Evolutionary conservation across 2,797 vertebrate species (phyloP), one percentile per base, ranked within the genome.

Genomic region (Thamnophis elegans): DNA sequence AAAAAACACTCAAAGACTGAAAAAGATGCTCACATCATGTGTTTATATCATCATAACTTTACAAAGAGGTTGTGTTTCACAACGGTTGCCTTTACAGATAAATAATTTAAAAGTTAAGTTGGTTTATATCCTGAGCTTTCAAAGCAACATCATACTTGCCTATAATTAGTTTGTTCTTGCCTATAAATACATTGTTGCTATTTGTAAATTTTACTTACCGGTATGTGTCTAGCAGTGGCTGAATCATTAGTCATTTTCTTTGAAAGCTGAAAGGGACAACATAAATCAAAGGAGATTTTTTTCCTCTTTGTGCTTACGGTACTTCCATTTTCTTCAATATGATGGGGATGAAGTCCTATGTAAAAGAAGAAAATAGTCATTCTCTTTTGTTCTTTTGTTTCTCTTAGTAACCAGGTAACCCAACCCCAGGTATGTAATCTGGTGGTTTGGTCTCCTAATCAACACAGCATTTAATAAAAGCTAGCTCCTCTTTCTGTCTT

Each of bases 351-450:
- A 60, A 82, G 42, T 47, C 22, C 1, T 47, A 82, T 4, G 1
- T 82, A 47, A 82, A 82, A 82, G 73, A 82, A 82, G 78, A 82
- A 47, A 82, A 82, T 91, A 54, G 8, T 1, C 0, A 62, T 59
- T 88, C 85, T 65, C 9, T 36, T 92, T 82, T 78, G 5, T 47
- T 42, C 56, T 89, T 95, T 86, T 96, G 96, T 94, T 96, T 95
- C 86, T 85, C 53, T 93, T 94, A 92, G 97, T 96, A 93, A 95
- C 97, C 96, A 89, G 96, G 96, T 95, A 94, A 97, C 97, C n/a
- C 55, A 42, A 88, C 56, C 0, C n/a, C 58, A 55, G 65, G 85
- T 65, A 42, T 20, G 32, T 91, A 55, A 65, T 55, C 55, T 68
- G 87, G 85, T 56, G n/a, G 59, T 32, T 32, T 26, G 4, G 1